These are phyloP conservation scores for Nylanderia fulva DNA, from an alignment of 1,140 invertebrate species.

Conservation along the genomic window DNA sequence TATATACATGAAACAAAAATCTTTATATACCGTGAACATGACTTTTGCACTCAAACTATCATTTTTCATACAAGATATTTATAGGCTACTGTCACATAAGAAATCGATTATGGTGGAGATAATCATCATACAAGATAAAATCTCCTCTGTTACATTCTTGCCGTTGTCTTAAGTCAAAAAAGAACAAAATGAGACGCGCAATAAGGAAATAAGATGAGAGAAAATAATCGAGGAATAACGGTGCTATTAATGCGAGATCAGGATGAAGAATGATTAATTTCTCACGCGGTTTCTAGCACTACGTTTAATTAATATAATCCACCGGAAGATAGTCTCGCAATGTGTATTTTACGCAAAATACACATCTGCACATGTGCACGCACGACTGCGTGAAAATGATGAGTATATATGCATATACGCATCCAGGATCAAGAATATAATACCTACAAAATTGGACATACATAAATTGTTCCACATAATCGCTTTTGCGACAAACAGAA, in stretches of 20 bases:
- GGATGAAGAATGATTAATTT: slow-evolving; percentile 71
- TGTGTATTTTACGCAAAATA: slow-evolving; percentile 41
- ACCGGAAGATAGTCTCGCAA: slow-evolving; percentile 17
- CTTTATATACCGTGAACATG: background rate
- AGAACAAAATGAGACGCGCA: background rate
- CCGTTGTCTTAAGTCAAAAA: slow-evolving; percentile 4
- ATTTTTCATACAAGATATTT: background rate
- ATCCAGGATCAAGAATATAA: background rate
- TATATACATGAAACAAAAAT: background rate
- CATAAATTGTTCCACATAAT: background rate
- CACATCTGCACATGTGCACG: slow-evolving; percentile 25
- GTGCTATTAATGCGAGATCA: slow-evolving; percentile 62
- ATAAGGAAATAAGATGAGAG: slow-evolving; percentile 40
- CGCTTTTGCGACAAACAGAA: background rate
- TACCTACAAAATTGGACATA: background rate
- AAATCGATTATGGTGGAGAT: background rate
- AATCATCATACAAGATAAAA: background rate
- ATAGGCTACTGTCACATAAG: background rate
- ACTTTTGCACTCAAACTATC: background rate
- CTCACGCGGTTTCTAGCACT: slow-evolving; percentile 70
- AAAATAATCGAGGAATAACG: slow-evolving; percentile 17
- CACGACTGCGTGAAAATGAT: slow-evolving; percentile 14
- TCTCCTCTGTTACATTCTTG: slow-evolving; percentile 22
- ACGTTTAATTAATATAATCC: slow-evolving; percentile 78
- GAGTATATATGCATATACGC: background rate